Evolutionary conservation across 2,113 vertebrate species (phyloP).

Genomic region (Notechis scutatus): DNA sequence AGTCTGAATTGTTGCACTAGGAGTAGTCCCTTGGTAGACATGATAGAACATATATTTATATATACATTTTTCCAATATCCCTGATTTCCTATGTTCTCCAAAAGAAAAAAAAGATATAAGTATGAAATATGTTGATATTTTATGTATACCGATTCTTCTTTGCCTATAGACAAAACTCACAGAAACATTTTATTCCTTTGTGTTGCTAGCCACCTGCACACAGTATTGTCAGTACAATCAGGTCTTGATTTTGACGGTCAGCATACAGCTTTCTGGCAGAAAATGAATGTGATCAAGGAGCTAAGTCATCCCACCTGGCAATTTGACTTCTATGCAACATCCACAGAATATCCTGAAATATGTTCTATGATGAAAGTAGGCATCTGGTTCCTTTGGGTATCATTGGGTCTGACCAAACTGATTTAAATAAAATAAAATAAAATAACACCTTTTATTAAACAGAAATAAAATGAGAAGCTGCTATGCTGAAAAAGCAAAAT

Average conservation of each 20-base stretch:
- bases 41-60: neutral
- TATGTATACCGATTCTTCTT: neutral
- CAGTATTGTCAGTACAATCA: neutral
- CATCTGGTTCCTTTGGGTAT: neutral
- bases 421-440: neutral
- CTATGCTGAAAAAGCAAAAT: neutral
- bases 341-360: neutral
- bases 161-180: neutral
- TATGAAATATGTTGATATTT: neutral
- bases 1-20: neutral
- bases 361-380: neutral
- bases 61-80: neutral
- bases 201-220: neutral
- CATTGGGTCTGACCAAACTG: neutral
- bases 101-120: neutral
- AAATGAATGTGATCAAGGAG: neutral
- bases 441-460: neutral
- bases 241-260: neutral
- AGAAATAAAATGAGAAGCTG: neutral
- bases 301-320: neutral
- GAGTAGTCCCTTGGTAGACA: neutral
- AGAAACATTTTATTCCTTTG: neutral
- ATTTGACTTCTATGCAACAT: neutral
- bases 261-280: neutral
- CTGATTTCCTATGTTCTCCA: neutral